Evolutionary conservation across 2,888 invertebrate genomes (phyloP), one percentile per base, ranked within the genome.

Genomic region (Agriopis leucophaearia): DNA sequence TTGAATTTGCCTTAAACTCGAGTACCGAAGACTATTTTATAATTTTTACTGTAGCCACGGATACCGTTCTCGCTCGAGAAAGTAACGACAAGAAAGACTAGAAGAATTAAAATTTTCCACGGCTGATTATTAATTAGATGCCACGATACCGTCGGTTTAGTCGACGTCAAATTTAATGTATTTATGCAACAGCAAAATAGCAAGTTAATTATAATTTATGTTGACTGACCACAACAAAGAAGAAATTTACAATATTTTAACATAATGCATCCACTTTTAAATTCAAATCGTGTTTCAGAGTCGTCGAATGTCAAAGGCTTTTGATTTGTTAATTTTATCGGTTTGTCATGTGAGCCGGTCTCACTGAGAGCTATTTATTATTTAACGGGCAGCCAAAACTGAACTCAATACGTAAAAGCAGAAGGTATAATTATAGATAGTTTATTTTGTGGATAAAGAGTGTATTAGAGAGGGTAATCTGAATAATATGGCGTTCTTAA

Each of bases 141-240:
- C n/a, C n/a, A 27, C 3, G 27, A 3, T 27, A 5, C 27, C 27
- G 27, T 27, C 27, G 4, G n/a, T 15, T 7, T 12, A n/a, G n/a
- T 12, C n/a, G 7, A 13, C 44, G 12, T 13, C 15, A 45, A 45
- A 45, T 45, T 15, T 8, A 45, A 8, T n/a, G 13, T 15, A 15
- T 38, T 47, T 10, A 10, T 18, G 13, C 1, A 9, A 47, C 16
- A 47, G 16, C 0, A 36, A 52, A 15, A 38, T 38, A 15, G 8
- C 6, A 15, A 52, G 15, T 10, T 1, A 15, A 38, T 35, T 52
- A 38, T 15, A 38, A 51, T 36, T 15, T 16, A 38, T 15, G 5
- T 54, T 38, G 8, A 44, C 42, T 27, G 50, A 62, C 67, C 52
- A 52, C 70, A 71, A 77, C 74, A 78, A 71, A 68, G 79, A 70